A percentile compares a stretch with the other conserved stretches of the same genome.
These are phyloP conservation scores for Brachymystax lenok DNA, from an alignment of 2,797 vertebrate species.

Conservation along the genomic window DNA sequence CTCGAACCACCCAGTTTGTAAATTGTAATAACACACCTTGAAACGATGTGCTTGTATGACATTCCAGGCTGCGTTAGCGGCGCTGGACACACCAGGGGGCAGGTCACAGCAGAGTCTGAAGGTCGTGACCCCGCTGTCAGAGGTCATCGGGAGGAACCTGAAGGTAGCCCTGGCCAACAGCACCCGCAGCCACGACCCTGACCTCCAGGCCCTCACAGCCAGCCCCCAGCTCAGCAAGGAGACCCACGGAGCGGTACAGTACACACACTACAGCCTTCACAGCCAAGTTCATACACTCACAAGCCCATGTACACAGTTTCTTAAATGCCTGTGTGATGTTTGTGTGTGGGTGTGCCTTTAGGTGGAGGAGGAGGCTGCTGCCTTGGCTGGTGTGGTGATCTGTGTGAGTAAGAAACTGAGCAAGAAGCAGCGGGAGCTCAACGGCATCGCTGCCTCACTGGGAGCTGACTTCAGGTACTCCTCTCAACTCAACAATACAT, in stretches of 20 bases:
- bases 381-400: slow-evolving; percentile 82
- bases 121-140: slow-evolving; percentile 87
- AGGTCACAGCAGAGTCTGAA: slow-evolving; percentile 67
- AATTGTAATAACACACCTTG: not conserved
- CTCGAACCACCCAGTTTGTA: no score
- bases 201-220: slow-evolving; percentile 76
- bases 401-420: slow-evolving; percentile 94
- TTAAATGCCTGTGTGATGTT: not conserved
- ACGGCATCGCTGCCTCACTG: slow-evolving; percentile 88
- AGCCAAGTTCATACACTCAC: not conserved
- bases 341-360: slow-evolving; percentile 6
- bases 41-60: not conserved
- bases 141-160: slow-evolving; percentile 88
- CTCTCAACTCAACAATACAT: no score
- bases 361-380: slow-evolving; percentile 68
- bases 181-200: slow-evolving; percentile 56
- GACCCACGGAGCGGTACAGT: slow-evolving; percentile 70
- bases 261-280: not conserved
- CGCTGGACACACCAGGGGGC: slow-evolving; percentile 84
- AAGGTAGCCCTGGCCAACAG: slow-evolving; percentile 91
- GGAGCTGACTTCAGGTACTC: slow-evolving; percentile 94
- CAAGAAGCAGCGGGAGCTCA: slow-evolving; percentile 91
- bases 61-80: slow-evolving; percentile 85
- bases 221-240: slow-evolving; percentile 81
- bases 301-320: not conserved